phyloP scores from a whole-genome alignment of 2,113 vertebrate genomes.

The Scortum barcoo region DNA sequence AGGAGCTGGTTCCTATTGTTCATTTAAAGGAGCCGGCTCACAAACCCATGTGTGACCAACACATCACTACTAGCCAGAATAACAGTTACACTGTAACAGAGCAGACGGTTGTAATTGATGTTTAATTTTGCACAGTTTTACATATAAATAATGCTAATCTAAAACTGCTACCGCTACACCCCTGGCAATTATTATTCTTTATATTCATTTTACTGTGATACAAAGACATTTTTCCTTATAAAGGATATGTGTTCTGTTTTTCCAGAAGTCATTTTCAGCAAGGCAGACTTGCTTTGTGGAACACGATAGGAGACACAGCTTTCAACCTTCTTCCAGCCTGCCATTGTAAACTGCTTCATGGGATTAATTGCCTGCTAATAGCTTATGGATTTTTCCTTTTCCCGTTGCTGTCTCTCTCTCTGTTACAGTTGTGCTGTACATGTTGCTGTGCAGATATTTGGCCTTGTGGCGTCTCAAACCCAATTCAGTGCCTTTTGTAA shows the following conservation, averaged over 20 bases:
- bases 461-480: slow-evolving; percentile 73
- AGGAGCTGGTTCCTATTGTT: too few relatives aligned
- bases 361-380: slow-evolving; percentile 75
- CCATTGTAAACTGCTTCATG: slow-evolving; percentile 45
- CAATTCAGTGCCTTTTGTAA: slow-evolving; percentile 69
- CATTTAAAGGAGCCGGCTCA: too few relatives aligned
- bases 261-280: neutral
- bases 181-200: neutral
- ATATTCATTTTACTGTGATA: neutral
- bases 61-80: too few relatives aligned
- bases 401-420: slow-evolving; percentile 15
- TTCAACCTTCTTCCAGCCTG: slow-evolving; percentile 3
- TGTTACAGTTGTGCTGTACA: slow-evolving; percentile 1
- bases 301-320: slow-evolving; percentile 12
- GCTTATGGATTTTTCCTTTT: slow-evolving; percentile 58
- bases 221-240: neutral
- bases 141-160: neutral
- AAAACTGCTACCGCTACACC: neutral
- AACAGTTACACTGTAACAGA: neutral
- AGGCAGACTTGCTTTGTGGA: neutral
- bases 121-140: neutral
- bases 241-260: neutral
- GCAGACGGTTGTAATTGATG: neutral
- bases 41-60: too few relatives aligned
- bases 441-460: slow-evolving; percentile 63